A percentile compares a stretch with the other conserved stretches of the same genome.
phyloP scores from a whole-genome alignment of 1,140 invertebrate species.

The Drosophila pseudoananassae region DNA sequence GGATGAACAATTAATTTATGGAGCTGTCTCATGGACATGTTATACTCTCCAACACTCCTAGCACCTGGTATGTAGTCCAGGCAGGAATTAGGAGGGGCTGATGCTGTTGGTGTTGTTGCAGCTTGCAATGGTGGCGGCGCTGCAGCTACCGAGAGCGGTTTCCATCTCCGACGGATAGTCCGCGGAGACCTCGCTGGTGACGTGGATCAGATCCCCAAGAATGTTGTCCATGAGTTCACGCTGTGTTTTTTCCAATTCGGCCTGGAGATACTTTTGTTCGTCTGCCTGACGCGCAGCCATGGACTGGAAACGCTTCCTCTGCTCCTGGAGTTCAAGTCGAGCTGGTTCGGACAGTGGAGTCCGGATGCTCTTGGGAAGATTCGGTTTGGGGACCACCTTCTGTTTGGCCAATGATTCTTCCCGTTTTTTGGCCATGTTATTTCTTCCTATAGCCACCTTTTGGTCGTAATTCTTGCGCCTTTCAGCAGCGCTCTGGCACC shows the following conservation, averaged over 20 bases:
- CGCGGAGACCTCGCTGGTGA: not conserved
- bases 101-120: not conserved
- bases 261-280: conserved; percentile 49
- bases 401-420: not conserved
- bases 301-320: conserved; percentile 27
- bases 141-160: not conserved
- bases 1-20: conserved; percentile 20
- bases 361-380: conserved; percentile 4
- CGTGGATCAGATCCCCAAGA: conserved; percentile 14
- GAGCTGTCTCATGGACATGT: not conserved
- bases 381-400: not conserved
- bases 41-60: not conserved
- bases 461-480: not conserved
- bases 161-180: not conserved
- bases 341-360: not conserved
- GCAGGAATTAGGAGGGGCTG: not conserved
- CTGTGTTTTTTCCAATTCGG: conserved; percentile 36
- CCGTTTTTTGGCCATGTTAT: not conserved
- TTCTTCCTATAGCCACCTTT: conserved; percentile 10
- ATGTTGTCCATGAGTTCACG: conserved; percentile 45
- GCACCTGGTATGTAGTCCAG: not conserved
- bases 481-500: conserved; percentile 1
- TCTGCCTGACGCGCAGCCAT: conserved; percentile 39
- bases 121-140: not conserved
- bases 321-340: conserved; percentile 11